Conservation (phyloP, 2,888 invertebrate genomes). For the Diaphora mendica region DNA sequence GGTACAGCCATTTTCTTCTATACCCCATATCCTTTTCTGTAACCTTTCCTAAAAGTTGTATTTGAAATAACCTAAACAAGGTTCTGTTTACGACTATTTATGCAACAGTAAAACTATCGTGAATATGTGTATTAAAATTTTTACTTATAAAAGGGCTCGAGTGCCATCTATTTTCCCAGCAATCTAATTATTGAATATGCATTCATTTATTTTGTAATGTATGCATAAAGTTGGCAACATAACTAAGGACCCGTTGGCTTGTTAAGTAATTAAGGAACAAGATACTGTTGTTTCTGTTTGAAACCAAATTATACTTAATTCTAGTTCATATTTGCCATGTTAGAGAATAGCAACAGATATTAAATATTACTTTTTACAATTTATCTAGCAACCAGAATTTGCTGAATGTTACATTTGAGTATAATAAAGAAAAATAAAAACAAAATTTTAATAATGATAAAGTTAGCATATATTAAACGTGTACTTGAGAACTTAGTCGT, state of each 20-base stretch:
- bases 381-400: not conserved
- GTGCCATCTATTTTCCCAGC: not conserved
- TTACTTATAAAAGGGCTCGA: not conserved
- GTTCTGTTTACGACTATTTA: not conserved
- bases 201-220: not conserved
- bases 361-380: not conserved
- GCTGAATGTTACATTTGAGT: not conserved
- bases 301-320: not conserved
- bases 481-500: not conserved
- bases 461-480: too few relatives aligned
- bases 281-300: not conserved
- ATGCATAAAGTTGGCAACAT: not conserved
- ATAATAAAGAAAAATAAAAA: not conserved
- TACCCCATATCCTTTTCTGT: not conserved
- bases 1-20: not conserved
- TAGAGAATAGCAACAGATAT: not conserved
- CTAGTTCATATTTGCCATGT: not conserved
- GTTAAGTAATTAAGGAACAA: not conserved
- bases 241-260: not conserved
- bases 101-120: not conserved
- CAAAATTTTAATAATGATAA: too few relatives aligned
- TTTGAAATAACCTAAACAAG: not conserved
- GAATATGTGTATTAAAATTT: not conserved
- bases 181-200: not conserved
- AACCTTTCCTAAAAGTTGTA: not conserved